phyloP scores from a whole-genome alignment of 1,140 invertebrate genomes.

The Platorchestia sp. region DNA sequence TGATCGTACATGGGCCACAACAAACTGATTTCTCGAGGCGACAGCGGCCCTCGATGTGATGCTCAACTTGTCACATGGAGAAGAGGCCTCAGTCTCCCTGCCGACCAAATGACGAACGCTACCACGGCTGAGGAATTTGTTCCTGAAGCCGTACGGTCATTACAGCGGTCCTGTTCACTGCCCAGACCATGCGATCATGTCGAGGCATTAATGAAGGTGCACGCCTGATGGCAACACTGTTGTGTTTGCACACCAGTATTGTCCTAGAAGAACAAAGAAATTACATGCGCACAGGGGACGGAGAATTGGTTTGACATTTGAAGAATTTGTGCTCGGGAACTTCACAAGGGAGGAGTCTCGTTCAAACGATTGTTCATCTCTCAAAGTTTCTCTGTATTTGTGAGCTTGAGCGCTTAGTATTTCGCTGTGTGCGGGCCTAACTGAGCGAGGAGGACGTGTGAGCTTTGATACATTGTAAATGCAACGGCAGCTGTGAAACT shows the following conservation, averaged over 20 bases:
- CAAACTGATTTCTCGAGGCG: neutral
- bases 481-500: neutral
- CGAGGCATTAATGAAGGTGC: slow-evolving; percentile 45
- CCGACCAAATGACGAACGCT: neutral
- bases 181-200: slow-evolving; percentile 20
- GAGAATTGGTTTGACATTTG: neutral
- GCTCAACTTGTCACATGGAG: neutral
- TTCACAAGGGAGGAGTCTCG: neutral
- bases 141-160: neutral
- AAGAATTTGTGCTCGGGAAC: neutral
- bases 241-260: neutral
- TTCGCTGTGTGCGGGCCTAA: neutral
- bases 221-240: neutral
- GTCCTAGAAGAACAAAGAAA: slow-evolving; percentile 36
- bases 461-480: neutral
- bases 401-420: neutral
- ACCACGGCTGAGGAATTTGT: neutral
- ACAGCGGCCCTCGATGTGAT: neutral
- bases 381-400: neutral
- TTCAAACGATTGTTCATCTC: neutral
- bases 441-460: neutral
- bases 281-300: neutral
- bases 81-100: neutral
- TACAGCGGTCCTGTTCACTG: neutral
- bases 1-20: neutral